Evolutionary conservation across 2,888 invertebrate species (phyloP).

Genomic region (Stegana nigrithorax): DNA sequence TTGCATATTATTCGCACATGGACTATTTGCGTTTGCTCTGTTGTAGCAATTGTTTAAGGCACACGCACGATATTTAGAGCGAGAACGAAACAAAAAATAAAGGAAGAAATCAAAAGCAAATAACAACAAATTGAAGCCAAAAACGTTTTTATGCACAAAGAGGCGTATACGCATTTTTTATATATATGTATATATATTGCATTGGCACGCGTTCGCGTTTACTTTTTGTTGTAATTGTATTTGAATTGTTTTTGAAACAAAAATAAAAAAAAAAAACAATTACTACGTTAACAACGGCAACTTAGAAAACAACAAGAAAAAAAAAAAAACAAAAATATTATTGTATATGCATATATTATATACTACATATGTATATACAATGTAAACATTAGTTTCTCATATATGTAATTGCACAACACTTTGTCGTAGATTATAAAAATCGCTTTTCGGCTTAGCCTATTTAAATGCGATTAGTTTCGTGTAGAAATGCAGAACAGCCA

Average conservation of each 20-base stretch:
- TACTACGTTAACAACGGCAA: too few relatives aligned
- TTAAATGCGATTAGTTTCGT: too few relatives aligned
- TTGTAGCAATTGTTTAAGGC: not conserved
- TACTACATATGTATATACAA: too few relatives aligned
- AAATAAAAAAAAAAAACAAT: too few relatives aligned
- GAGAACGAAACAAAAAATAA: not conserved
- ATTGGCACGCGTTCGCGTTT: not conserved
- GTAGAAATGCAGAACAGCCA: too few relatives aligned
- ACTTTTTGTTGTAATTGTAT: not conserved
- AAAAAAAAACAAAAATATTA: too few relatives aligned
- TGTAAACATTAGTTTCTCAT: too few relatives aligned
- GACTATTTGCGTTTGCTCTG: not conserved
- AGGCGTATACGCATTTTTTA: slow-evolving; percentile 16
- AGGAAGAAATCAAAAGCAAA: not conserved
- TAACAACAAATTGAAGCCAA: not conserved
- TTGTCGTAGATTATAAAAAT: too few relatives aligned
- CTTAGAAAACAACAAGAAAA: too few relatives aligned
- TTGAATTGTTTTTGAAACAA: not conserved
- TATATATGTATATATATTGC: not conserved
- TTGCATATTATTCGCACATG: not conserved
- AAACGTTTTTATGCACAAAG: not conserved
- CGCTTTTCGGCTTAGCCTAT: too few relatives aligned
- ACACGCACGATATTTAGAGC: not conserved
- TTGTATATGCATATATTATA: too few relatives aligned
- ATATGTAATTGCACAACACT: too few relatives aligned